phyloP scores from a whole-genome alignment of 2,113 vertebrate species.

The Phyllopteryx taeniolatus region DNA sequence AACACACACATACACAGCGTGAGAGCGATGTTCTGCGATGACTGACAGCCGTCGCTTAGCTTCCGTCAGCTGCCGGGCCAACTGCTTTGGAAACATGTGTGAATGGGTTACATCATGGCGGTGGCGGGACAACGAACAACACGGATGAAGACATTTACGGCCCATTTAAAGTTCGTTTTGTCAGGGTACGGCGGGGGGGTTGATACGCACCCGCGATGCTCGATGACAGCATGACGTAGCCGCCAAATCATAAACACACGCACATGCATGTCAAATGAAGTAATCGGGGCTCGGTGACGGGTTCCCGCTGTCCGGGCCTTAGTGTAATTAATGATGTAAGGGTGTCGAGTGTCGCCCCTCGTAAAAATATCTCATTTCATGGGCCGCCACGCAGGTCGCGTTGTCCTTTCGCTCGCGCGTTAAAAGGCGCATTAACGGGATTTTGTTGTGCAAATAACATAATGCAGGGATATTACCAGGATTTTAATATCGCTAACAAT shows the following conservation, averaged over 20 bases:
- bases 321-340: slow-evolving; percentile 76
- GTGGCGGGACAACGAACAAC: slow-evolving; percentile 42
- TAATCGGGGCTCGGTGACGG: slow-evolving; percentile 59
- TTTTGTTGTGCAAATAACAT: slow-evolving; percentile 25
- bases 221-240: slow-evolving; percentile 66
- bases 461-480: slow-evolving; percentile 30
- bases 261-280: slow-evolving; percentile 71
- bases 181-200: slow-evolving; percentile 38
- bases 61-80: slow-evolving; percentile 73
- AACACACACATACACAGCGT: slow-evolving; percentile 12
- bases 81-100: slow-evolving; percentile 70
- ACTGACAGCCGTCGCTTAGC: slow-evolving; percentile 53
- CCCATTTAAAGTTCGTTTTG: slow-evolving; percentile 50
- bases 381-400: slow-evolving; percentile 53
- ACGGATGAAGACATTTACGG: slow-evolving; percentile 42
- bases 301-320: slow-evolving; percentile 45
- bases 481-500: neutral
- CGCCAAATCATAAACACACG: slow-evolving; percentile 61
- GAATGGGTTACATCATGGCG: slow-evolving; percentile 32
- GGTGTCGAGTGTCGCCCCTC: slow-evolving; percentile 59
- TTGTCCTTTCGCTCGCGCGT: slow-evolving; percentile 49
- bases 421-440: slow-evolving; percentile 26
- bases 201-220: slow-evolving; percentile 52
- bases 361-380: slow-evolving; percentile 69
- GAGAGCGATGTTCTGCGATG: slow-evolving; percentile 53